Evolutionary conservation across 2,797 vertebrate genomes (phyloP), one percentile per base, ranked within the genome.

Genomic region (Hydrocynus forskahlii): DNA sequence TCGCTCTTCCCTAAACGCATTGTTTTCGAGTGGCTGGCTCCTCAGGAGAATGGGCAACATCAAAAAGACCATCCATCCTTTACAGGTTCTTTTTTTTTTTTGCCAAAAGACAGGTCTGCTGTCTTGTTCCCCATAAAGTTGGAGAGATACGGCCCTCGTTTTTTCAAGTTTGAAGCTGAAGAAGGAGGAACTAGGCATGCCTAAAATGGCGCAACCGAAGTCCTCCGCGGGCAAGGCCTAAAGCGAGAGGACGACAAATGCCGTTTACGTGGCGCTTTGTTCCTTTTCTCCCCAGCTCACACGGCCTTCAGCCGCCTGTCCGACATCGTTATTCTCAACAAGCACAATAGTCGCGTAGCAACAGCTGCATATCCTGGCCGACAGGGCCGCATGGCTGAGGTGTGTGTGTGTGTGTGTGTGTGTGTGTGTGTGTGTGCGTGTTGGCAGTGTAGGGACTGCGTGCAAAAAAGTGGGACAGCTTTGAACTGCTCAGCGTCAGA

Each of bases 381-480:
- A 48, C 84, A 64, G 79, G 79, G 76, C 55, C 52, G 62, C 13
- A n/a, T 79, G 62, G 67, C 74, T 69, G 84, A 69, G 80, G 59
- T 83, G 71, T 55, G 55, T 57, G n/a, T n/a, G 17, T 50, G 48
- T 83, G 48, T 45, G 43, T 29, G 50, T 59, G n/a, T 21, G 17
- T 48, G 45, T 83, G 71, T 55, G 55, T 57, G n/a, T n/a, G 17
- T 50, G 48, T 83, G 48, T 83, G 21, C n/a, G n/a, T 81, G 62
- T 80, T 77, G 50, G 77, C 43, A 66, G 67, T 60, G 67, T 23
- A 66, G 74, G 68, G 60, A 76, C 71, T 48, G n/a, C 45, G 50
- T 50, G 48, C 21, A n/a, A 63, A 74, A 85, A 87, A 86, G 81
- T 84, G 68, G 85, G 81, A 69, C 82, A 84, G 83, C 85, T 89